Conservation (phyloP, 2,888 invertebrate genomes). For the Acrobasis repandana region DNA sequence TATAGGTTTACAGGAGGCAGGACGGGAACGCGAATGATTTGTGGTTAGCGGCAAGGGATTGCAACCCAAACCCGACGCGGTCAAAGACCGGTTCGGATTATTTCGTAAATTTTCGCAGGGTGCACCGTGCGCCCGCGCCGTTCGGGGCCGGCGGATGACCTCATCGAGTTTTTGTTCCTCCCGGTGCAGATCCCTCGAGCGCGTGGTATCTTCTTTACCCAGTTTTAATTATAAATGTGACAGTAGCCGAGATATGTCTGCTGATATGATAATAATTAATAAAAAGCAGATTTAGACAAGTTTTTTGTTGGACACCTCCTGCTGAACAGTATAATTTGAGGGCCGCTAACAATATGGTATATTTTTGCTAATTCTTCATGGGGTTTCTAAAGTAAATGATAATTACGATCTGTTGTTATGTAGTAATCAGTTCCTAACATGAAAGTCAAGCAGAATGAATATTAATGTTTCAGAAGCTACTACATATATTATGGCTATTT, state of each 20-base stretch:
- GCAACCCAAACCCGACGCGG: slow-evolving; percentile 56
- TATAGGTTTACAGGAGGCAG: slow-evolving; percentile 24
- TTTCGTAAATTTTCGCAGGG: slow-evolving; percentile 69
- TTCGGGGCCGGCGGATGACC: slow-evolving; percentile 63
- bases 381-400: not conserved
- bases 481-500: no score
- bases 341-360: not conserved
- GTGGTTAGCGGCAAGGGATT: slow-evolving; percentile 50
- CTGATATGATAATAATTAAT: slow-evolving; percentile 8
- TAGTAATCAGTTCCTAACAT: no score
- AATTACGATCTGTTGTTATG: not conserved
- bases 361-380: not conserved
- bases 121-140: slow-evolving; percentile 45
- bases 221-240: slow-evolving; percentile 22
- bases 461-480: no score
- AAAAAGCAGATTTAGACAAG: slow-evolving; percentile 4
- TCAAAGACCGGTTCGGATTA: slow-evolving; percentile 77
- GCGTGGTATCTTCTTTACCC: slow-evolving; percentile 12
- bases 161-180: slow-evolving; percentile 60
- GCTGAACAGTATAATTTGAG: slow-evolving; percentile 3
- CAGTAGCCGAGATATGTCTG: slow-evolving; percentile 15
- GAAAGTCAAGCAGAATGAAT: no score
- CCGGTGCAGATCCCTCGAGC: slow-evolving; percentile 36
- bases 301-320: not conserved
- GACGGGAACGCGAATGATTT: slow-evolving; percentile 61